Evolutionary conservation across 2,113 vertebrate genomes (phyloP).

Genomic region (Neolamprologus variostigma): DNA sequence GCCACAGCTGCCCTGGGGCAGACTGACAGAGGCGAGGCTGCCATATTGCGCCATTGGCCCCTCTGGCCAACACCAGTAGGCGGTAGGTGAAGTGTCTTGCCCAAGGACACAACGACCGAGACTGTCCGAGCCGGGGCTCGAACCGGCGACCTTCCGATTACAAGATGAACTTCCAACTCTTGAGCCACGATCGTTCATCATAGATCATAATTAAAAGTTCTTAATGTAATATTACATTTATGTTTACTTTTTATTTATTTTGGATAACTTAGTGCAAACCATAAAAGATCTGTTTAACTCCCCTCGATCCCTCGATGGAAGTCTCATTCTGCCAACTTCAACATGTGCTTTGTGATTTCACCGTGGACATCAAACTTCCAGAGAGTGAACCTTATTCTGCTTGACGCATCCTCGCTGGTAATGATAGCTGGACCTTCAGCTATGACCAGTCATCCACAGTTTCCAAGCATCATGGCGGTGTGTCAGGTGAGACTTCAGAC

Average conservation of each 20-base stretch:
- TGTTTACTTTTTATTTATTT: not conserved
- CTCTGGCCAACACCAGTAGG: not conserved
- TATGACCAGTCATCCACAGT: not conserved
- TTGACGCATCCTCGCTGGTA: not conserved
- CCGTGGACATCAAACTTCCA: not conserved
- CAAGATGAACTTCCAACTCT: accelerated
- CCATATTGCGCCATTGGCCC: accelerated
- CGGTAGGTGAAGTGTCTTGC: accelerated
- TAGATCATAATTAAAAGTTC: not conserved
- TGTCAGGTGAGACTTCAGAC: not conserved
- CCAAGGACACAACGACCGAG: not conserved
- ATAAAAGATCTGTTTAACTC: not conserved
- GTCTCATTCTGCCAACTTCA: not conserved
- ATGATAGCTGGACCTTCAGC: not conserved
- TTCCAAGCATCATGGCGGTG: not conserved
- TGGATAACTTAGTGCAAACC: not conserved
- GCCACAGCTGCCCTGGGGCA: not conserved
- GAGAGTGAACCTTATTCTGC: not conserved
- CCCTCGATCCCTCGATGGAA: not conserved
- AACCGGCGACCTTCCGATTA: not conserved
- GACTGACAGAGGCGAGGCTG: not conserved
- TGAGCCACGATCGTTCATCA: not conserved
- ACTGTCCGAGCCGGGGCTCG: not conserved
- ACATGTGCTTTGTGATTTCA: not conserved
- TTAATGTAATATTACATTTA: not conserved